phyloP scores from a whole-genome alignment of 2,113 vertebrate species.

The Coregonus clupeaformis region DNA sequence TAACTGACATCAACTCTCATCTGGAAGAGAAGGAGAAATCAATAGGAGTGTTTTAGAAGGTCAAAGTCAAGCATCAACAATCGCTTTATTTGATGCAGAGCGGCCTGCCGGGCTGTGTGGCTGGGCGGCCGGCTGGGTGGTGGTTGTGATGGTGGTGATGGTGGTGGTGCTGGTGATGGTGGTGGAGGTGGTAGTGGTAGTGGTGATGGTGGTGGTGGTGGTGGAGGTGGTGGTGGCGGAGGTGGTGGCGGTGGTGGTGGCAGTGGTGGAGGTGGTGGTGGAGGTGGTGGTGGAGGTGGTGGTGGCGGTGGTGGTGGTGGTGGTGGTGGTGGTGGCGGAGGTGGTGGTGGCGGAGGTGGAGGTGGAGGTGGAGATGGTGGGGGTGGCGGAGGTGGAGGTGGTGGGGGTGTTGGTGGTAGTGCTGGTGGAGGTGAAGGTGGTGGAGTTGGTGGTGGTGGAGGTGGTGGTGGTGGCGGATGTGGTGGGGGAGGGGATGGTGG shows the following conservation, averaged over 20 bases:
- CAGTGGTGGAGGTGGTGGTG: too few species aligned
- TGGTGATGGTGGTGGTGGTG: too few species aligned
- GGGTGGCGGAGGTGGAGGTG: fast-evolving
- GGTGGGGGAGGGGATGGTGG: too few species aligned
- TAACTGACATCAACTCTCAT: constrained; percentile 54
- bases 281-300: too few species aligned
- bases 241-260: too few species aligned
- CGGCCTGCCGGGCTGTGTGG: not conserved
- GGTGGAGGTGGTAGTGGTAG: too few species aligned
- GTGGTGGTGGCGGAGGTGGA: too few species aligned
- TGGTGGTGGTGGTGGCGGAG: too few species aligned
- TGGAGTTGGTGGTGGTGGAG: fast-evolving
- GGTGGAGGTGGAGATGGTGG: fast-evolving
- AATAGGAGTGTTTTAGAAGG: constrained; percentile 64
- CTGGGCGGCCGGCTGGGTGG: not conserved
- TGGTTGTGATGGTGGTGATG: too few species aligned
- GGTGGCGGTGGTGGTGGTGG: too few species aligned
- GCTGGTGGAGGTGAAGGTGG: fast-evolving
- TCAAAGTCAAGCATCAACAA: constrained; percentile 67
- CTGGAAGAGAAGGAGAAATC: constrained; percentile 49
- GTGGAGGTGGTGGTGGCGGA: too few species aligned
- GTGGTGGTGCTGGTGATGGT: too few species aligned
- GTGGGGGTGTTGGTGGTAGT: fast-evolving
- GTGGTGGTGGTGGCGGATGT: fast-evolving
- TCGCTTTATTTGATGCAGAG: constrained; percentile 47